Base-by-base conservation (phyloP, 2,113 vertebrate species). In the Anser brachyrhynchus region DNA sequence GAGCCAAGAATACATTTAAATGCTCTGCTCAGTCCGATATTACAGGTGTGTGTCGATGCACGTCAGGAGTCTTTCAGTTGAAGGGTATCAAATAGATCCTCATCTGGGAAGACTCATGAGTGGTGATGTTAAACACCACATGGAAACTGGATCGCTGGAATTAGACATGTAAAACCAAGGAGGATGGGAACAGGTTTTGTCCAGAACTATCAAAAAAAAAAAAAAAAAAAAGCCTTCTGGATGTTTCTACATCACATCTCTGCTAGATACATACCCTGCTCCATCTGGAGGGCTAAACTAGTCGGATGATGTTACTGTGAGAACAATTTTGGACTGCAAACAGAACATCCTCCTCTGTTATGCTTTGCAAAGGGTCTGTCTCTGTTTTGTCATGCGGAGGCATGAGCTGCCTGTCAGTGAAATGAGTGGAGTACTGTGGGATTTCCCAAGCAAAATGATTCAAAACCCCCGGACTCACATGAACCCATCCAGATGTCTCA, bases 331-430 rank as follows among this genome's bases (percentile, higher is more conserved):
- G 95, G 88, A 89, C 62, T 35, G 25, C 57, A 33, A 1, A 69
- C 92, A 90, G 76, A 87, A 89, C 57, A 84, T 44, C 70, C 92
- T 81, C 72, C 79, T 89, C 91, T 69, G 29, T 33, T 3, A 28
- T 0, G 22, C 55, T 70, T 3, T 29, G 58, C 77, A 92, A 69
- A 91, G 51, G 59, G 20, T 51, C 31, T 62, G 59, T 59, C 67
- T 75, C 74, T 23, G 5, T 51, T 78, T 4, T 90, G 79, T 70
- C 85, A 61, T 13, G 76, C 0, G 0, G 69, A 93, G 57, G 83
- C 69, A 90, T 31, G 79, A 96, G 73, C 93, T 94, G 95, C 66
- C 92, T 92, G 94, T 23, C 90, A 81, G 65, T 37, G 88, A 72
- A 71, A 87, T 2, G 29, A 81, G 90, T 65, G n/a, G 76, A 33